Base-by-base conservation (phyloP, 2,797 vertebrate species). In the Eulemur rubriventer region DNA sequence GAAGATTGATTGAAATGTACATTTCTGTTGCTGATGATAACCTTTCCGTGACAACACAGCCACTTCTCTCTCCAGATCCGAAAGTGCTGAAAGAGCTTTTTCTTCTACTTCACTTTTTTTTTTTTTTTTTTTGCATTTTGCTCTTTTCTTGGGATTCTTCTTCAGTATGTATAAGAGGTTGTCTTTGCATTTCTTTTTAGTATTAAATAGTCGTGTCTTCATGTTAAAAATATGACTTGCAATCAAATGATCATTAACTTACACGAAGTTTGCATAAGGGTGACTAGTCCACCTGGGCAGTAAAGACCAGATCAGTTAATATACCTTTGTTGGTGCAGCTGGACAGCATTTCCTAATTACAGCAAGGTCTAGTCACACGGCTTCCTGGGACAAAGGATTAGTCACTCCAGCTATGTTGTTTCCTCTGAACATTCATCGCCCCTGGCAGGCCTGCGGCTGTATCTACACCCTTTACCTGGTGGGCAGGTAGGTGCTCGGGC, bases 361-460 rank as follows among this genome's bases (percentile, higher is more conserved):
- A 52, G 52, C 41, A 65, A 22, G 2, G 46, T 38, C 28, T 38
- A 4, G 55, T 48, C 28, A 28, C 16, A 14, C 55, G 41, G 63
- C 17, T 67, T 18, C 48, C 3, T 14, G 12, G 41, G 46, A 63
- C 63, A 85, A 46, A 80, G 6, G 24, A 43, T 50, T 5, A 57
- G 50, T 48, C 1, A 73, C 14, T n/a, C 26, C 57, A 65, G 76
- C 48, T 18, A 69, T 1, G 7, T 33, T 43, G 59, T 52, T 93
- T 50, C 8, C 24, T 61, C 28, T 17, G 61, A 75, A 38, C 46
- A 13, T 2, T 10, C 82, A n/a, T 73, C 2, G 2, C 9, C 20
- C 0, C 38, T 1, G 5, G 30, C 0, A 79, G 61, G 12, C 11
- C 12, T 65, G 33, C 16, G 33, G 13, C 2, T n/a, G 0, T 17